phyloP scores from a whole-genome alignment of 2,888 invertebrate species.

The Tiliacea citrago region DNA sequence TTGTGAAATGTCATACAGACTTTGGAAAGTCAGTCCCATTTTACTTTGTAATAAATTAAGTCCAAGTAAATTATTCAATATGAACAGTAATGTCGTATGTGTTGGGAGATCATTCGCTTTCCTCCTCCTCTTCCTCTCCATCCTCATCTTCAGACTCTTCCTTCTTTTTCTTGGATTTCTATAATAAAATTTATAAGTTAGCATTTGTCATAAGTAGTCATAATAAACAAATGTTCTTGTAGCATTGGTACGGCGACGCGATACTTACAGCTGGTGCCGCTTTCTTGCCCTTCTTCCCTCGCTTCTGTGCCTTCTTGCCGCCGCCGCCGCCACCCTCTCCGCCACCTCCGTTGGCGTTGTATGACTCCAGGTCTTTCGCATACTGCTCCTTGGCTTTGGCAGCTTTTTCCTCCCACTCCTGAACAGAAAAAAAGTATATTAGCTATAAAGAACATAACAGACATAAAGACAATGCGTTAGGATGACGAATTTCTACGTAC shows the following conservation, averaged over 20 bases:
- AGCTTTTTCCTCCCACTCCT: slow-evolving; percentile 98
- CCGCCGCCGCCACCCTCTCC: slow-evolving; percentile 85
- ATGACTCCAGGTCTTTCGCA: slow-evolving; percentile 96
- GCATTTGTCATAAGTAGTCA: neutral
- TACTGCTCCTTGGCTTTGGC: slow-evolving; percentile 97
- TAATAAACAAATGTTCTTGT: slow-evolving; percentile 1
- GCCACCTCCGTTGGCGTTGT: slow-evolving; percentile 94
- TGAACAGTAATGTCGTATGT: slow-evolving; percentile 86
- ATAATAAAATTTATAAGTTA: slow-evolving; percentile 37
- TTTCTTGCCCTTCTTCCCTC: slow-evolving; percentile 90
- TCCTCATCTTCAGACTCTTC: slow-evolving; percentile 92
- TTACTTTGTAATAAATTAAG: slow-evolving; percentile 91
- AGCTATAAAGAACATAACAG: slow-evolving; percentile 21
- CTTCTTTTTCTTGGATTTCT: slow-evolving; percentile 91
- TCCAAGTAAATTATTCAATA: slow-evolving; percentile 90
- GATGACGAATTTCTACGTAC: slow-evolving; percentile 87
- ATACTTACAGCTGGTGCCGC: slow-evolving; percentile 85
- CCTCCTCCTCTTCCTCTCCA: slow-evolving; percentile 92
- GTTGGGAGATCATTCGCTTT: slow-evolving; percentile 92
- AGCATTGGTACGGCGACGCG: neutral
- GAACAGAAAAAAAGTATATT: slow-evolving; percentile 51
- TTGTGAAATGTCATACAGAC: slow-evolving; percentile 79
- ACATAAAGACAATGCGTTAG: slow-evolving; percentile 35
- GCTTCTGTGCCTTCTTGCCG: slow-evolving; percentile 90
- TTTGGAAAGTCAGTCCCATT: slow-evolving; percentile 89